phyloP scores from a whole-genome alignment of 2,113 vertebrate species.

The Tonatia bakeri region DNA sequence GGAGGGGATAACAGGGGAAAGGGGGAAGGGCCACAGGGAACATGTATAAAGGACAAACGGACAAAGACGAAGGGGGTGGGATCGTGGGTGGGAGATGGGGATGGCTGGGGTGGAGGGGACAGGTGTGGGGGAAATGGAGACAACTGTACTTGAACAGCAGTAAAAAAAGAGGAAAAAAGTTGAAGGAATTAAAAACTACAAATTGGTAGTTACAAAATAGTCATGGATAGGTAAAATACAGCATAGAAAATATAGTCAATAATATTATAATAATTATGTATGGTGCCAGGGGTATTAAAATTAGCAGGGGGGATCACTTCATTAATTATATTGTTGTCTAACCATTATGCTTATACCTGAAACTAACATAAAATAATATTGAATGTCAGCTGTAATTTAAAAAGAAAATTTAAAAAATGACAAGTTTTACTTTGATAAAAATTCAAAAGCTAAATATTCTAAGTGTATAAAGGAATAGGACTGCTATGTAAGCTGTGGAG shows the following conservation, averaged over 20 bases:
- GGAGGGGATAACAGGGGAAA: too few relatives aligned
- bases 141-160: too few relatives aligned
- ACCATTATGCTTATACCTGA: not conserved
- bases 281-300: not conserved
- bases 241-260: not conserved
- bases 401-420: not conserved
- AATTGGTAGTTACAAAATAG: not conserved
- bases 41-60: too few relatives aligned
- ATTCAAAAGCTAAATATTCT: not conserved
- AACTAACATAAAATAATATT: not conserved
- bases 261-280: not conserved
- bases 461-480: not conserved
- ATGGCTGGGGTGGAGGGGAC: too few relatives aligned
- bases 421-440: not conserved
- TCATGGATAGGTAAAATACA: not conserved
- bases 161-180: not conserved
- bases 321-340: not conserved
- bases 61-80: too few relatives aligned
- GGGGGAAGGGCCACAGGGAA: too few relatives aligned
- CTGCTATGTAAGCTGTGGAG: not conserved
- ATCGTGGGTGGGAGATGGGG: too few relatives aligned
- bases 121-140: too few relatives aligned
- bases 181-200: not conserved
- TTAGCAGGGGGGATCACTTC: not conserved
- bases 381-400: not conserved